Base-by-base conservation (phyloP, 2,797 vertebrate genomes). In the Poliocrania exsul region DNA sequence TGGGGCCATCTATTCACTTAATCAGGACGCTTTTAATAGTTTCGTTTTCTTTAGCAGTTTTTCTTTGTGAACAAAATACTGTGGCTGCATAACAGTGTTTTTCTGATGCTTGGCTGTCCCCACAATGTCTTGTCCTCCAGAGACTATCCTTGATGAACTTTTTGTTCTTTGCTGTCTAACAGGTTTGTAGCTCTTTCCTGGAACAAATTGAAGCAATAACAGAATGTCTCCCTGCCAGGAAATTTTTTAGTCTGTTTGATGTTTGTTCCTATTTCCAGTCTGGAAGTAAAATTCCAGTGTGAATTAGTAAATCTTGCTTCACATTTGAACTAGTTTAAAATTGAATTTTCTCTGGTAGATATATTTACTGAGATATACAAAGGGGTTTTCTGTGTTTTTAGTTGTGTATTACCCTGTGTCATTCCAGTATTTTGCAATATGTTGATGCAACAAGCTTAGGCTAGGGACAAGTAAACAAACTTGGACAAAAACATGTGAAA, bases 1-100 rank as follows among this genome's bases (percentile, higher is more conserved):
- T 93, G 82, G 67, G 73, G 73, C 87, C 83, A 69, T 94, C 80
- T 71, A 65, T 91, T 90, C 78, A 62, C 82, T 94, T 94, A 92
- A 92, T 94, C 80, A 91, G 70, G 88, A 49, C 0, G 0, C 74
- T 91, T 77, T 81, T 51, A 79, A 40, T 72, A 74, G 56, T 74
- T 90, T 62, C 9, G 26, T 91, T 95, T 95, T 91, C 75, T 81
- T 75, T 26, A 49, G 50, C 3, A 4, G 40, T 74, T 86, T 90
- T 84, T 38, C 46, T 85, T 47, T 80, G 42, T 46, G 69, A 81
- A 40, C 33, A 66, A 75, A 90, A 47, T 7, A 19, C 47, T 47
- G 62, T 49, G 74, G 18, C 42, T 83, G 19, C 1, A 2, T 25
- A 40, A 56, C 37, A 85, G 33, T 23, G 2, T 84, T 84, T 92